Conservation (phyloP, 2,797 vertebrate genomes). For the Tympanoctomys barrerae region DNA sequence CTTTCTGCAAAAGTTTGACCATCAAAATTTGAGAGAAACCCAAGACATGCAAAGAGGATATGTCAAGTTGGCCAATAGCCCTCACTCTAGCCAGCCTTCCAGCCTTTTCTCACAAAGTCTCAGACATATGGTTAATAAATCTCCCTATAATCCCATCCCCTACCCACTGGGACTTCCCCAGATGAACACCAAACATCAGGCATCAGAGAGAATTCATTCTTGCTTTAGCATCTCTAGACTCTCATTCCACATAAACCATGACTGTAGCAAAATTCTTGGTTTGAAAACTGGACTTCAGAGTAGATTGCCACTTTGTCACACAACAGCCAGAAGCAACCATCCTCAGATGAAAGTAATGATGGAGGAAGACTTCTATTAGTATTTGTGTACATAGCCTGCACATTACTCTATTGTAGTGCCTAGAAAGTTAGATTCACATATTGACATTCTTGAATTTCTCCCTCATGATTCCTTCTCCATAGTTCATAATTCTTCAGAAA, state of each 20-base stretch:
- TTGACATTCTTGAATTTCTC: neutral
- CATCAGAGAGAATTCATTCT: neutral
- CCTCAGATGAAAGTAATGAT: neutral
- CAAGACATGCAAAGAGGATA: neutral
- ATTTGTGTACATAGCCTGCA: neutral
- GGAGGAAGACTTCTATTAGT: neutral
- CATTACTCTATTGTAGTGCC: neutral
- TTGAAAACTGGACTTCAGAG: neutral
- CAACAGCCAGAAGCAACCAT: neutral
- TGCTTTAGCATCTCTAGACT: neutral
- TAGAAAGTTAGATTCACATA: neutral
- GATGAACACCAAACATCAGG: neutral
- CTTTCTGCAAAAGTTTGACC: neutral
- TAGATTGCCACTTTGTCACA: neutral
- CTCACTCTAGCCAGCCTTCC: neutral
- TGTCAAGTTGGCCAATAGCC: neutral
- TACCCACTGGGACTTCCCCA: neutral
- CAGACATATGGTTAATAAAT: neutral
- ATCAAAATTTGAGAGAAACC: neutral
- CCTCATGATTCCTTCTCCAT: neutral
- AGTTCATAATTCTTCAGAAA: constrained; percentile 7
- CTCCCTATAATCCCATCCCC: neutral
- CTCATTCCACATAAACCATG: neutral
- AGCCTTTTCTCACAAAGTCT: neutral
- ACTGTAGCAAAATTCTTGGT: neutral